Percentiles rank a stretch among this genome's conserved stretches.
Conservation (phyloP, 2,888 invertebrate genomes). For the Coenonympha glycerion region DNA sequence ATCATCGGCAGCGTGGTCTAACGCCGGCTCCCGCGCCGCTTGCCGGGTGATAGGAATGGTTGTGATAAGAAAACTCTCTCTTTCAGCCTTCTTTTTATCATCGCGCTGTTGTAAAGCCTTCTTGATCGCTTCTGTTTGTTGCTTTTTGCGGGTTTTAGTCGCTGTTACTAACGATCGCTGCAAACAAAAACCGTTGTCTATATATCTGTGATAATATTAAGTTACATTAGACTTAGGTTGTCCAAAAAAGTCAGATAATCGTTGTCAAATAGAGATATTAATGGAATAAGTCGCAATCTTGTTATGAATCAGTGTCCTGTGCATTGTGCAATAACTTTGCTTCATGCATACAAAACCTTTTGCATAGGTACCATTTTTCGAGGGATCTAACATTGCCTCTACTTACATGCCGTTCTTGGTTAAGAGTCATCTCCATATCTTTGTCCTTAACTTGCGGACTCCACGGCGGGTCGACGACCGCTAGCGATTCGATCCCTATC, state of each 20-base stretch:
- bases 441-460: constrained; percentile 98
- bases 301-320: too few species aligned
- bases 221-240: too few species aligned
- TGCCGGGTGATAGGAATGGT: constrained; percentile 96
- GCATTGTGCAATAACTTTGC: too few species aligned
- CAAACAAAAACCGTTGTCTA: constrained; percentile 10
- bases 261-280: too few species aligned
- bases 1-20: constrained; percentile 90
- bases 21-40: constrained; percentile 96
- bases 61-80: constrained; percentile 96
- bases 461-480: constrained; percentile 99
- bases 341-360: too few species aligned
- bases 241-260: too few species aligned
- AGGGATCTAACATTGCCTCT: too few species aligned
- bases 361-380: too few species aligned
- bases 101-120: constrained; percentile 96
- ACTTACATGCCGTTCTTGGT: constrained; percentile 96
- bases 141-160: constrained; percentile 98
- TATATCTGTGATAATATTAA: too few species aligned
- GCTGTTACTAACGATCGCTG: constrained; percentile 97
- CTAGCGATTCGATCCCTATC: constrained; percentile 95
- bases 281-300: too few species aligned
- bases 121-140: constrained; percentile 98
- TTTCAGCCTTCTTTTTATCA: constrained; percentile 94
- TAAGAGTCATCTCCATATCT: constrained; percentile 98